Evolutionary conservation across 2,888 invertebrate species (phyloP), one percentile per base, ranked within the genome.

Genomic region (Scaptomyza caliginosa): DNA sequence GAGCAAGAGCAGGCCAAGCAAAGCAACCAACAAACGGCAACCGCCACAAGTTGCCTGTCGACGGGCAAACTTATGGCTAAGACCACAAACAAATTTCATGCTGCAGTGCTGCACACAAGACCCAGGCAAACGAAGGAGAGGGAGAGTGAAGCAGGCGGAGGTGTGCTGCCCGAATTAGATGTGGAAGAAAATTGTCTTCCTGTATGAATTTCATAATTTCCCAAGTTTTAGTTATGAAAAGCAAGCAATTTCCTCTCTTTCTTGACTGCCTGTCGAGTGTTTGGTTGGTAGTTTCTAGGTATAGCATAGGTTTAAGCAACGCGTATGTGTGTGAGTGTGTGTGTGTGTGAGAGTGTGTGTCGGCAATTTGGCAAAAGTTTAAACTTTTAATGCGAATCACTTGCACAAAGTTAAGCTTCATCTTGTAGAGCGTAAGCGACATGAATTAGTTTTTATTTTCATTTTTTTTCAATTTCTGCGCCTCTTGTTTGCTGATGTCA

Each of bases 201-300:
- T 89, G 89, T 89, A 89, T 89, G 87, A 89, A 90, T 90, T 89
- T 90, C 89, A 90, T 89, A 89, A 90, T 89, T 89, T 89, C 90
- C 85, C 78, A 85, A 86, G 78, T 83, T 84, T 88, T 76, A 86
- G 80, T 85, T 83, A 80, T 86, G 89, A 83, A 85, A 79, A 81
- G 89, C 80, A 86, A 83, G 85, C 89, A 89, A 89, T 89, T 89
- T 89, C 89, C 89, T 89, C 36, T 65, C 17, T 13, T 24, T 46
- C 13, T 52, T 39, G 48, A 55, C 58, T 42, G 42, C 32, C 42
- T 57, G 28, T 46, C 46, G 30, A 46, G 30, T 7, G 30, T n/a
- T 46, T 36, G 43, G 19, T 21, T 36, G 24, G 26, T 4, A 26
- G 17, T 34, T 11, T 2, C 34, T 34, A 34, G 16, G 34, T 34